Conservation (phyloP, 2,797 vertebrate species). For the Erethizon dorsatum region DNA sequence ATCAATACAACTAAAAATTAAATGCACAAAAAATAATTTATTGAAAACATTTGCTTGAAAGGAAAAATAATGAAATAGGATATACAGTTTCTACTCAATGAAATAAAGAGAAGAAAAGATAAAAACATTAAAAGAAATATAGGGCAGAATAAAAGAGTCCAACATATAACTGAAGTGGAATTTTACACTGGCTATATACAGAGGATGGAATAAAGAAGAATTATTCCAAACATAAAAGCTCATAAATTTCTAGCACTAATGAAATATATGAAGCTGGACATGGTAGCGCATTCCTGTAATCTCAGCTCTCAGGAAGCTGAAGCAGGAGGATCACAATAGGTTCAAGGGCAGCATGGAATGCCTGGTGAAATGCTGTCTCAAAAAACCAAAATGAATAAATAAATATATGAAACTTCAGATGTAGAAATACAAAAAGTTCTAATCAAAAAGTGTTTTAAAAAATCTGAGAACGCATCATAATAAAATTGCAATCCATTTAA, state of each 20-base stretch:
- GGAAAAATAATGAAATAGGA: background rate
- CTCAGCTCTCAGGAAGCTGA: background rate
- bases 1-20: background rate
- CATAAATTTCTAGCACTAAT: background rate
- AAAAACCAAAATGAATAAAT: background rate
- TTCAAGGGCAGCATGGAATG: background rate
- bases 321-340: background rate
- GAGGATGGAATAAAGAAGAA: background rate
- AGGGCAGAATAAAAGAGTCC: background rate
- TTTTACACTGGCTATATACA: background rate
- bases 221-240: background rate
- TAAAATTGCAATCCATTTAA: background rate
- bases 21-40: background rate
- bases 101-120: background rate
- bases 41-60: background rate
- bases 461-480: background rate
- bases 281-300: background rate
- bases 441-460: background rate
- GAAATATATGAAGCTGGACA: background rate
- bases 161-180: background rate
- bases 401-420: background rate
- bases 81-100: background rate
- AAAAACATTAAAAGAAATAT: background rate
- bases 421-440: background rate
- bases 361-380: background rate